phyloP scores from a whole-genome alignment of 2,797 vertebrate genomes.

The Brachyrhaphis roseni region DNA sequence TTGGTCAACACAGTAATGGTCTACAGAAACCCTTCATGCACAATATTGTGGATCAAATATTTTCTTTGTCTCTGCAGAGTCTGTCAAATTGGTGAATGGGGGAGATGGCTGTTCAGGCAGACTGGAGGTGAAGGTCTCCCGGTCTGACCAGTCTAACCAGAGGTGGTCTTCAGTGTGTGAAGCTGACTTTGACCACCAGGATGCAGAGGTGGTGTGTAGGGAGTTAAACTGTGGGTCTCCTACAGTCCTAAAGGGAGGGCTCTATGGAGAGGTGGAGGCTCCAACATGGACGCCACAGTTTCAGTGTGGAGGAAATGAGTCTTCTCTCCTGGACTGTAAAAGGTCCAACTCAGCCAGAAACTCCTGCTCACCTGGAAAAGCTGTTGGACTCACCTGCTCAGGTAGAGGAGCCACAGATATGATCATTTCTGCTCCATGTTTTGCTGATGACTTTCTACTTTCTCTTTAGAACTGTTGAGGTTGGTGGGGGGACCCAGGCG shows the following conservation, averaged over 20 bases:
- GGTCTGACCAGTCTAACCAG: not conserved
- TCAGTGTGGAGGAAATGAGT: conserved; percentile 7
- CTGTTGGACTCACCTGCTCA: conserved; percentile 26
- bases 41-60: too few species aligned
- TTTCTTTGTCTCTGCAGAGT: not conserved
- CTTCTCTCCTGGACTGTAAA: conserved; percentile 21
- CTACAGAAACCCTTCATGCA: too few species aligned
- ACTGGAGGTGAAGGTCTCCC: not conserved
- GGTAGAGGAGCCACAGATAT: conserved; percentile 27
- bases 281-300: not conserved
- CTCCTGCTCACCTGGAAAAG: conserved; percentile 18
- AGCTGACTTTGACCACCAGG: not conserved
- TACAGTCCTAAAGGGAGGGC: not conserved
- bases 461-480: conserved; percentile 16
- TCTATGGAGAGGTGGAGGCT: not conserved
- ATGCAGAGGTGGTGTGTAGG: not conserved
- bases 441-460: conserved; percentile 1
- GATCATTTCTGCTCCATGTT: not conserved
- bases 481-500: conserved; percentile 12
- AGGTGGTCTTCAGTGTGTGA: conserved; percentile 6
- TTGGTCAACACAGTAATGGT: too few species aligned
- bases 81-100: not conserved
- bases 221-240: not conserved
- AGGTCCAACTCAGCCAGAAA: not conserved
- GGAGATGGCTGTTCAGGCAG: conserved; percentile 6